Base-by-base conservation (phyloP, 2,113 vertebrate genomes). In the Chaenocephalus aceratus region DNA sequence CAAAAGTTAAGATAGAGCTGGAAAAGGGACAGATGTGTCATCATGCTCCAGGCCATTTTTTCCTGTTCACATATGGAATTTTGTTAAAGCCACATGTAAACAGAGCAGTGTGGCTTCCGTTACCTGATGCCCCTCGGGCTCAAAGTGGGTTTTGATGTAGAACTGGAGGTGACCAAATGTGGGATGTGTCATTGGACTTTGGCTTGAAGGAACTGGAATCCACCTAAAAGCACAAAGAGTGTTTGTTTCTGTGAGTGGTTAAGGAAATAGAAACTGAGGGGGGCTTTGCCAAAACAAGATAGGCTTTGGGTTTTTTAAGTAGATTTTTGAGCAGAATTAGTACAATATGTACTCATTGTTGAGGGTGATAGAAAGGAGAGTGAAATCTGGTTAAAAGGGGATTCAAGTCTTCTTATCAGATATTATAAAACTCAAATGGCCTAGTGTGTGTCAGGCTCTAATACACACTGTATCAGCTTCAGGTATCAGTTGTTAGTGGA, bases 1-100 rank as follows among this genome's bases (percentile, higher is more conserved):
- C 53, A 52, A 14, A 9, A 41, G 36, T 41, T 41, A 41, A 41
- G 69, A 26, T 10, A 1, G 13, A 70, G 11, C 26, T 71, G 66
- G 82, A 79, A 70, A 66, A 65, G 36, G 82, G 48, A 57, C 23
- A 1, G 30, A 71, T 84, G 66, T 79, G 82, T 84, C 77, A 76
- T 54, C 0, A 6, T 26, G 54, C 41, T 69, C 9, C 41, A 9
- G 41, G 67, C 26, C 8, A 3, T 52, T 4, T 41, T 7, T 41
- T 41, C 36, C 36, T 41, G 36, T 41, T 41, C 36, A 41, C 36
- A 41, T 59, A 48, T 53, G 73, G 69, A 69, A 30, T 77, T 73
- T 44, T 49, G 18, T 59, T 10, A 6, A 34, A 59, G 49, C 21
- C 57, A 10, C 16, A 2, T 30, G 64, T 67, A 72, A 76, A 67